These are phyloP conservation scores for Monopterus albus DNA, from an alignment of 2,113 vertebrate genomes.

Conservation along the genomic window DNA sequence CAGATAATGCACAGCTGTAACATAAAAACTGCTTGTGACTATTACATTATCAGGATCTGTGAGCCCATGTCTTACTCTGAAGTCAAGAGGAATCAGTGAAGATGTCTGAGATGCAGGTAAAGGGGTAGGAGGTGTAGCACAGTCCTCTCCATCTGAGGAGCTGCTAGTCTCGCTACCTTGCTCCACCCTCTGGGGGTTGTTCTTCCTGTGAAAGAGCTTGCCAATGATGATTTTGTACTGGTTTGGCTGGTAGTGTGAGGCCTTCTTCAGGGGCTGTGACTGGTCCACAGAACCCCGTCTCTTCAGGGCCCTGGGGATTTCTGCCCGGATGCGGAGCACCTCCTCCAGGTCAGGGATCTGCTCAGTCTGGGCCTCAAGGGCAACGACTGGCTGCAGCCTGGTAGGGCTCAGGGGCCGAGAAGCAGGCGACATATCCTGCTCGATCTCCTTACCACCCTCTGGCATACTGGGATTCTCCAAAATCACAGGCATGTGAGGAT, in stretches of 20 bases:
- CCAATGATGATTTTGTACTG: constrained; percentile 90
- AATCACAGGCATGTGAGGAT: constrained; percentile 39
- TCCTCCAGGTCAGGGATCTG: constrained; percentile 82
- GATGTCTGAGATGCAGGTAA: not conserved
- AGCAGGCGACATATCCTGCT: constrained; percentile 5
- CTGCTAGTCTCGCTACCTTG: constrained; percentile 65
- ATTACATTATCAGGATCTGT: too few relatives aligned
- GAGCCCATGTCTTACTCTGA: constrained; percentile 66
- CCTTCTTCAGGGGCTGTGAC: constrained; percentile 52
- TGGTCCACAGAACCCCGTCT: constrained; percentile 86
- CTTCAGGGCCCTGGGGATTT: constrained; percentile 90
- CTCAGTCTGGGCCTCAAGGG: constrained; percentile 80
- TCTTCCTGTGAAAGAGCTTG: constrained; percentile 84
- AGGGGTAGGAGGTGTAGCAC: not conserved
- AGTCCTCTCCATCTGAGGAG: constrained; percentile 81
- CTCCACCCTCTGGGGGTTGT: constrained; percentile 47
- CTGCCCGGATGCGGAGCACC: constrained; percentile 85
- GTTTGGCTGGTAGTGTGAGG: constrained; percentile 80
- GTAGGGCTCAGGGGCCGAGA: constrained; percentile 90
- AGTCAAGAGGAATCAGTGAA: constrained; percentile 25
- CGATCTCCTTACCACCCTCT: not conserved
- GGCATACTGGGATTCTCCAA: constrained; percentile 38
- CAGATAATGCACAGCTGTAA: not conserved
- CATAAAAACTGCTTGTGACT: too few relatives aligned
- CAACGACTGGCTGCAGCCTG: constrained; percentile 88